phyloP scores from a whole-genome alignment of 1,140 invertebrate genomes.

The Coptotermes formosanus region DNA sequence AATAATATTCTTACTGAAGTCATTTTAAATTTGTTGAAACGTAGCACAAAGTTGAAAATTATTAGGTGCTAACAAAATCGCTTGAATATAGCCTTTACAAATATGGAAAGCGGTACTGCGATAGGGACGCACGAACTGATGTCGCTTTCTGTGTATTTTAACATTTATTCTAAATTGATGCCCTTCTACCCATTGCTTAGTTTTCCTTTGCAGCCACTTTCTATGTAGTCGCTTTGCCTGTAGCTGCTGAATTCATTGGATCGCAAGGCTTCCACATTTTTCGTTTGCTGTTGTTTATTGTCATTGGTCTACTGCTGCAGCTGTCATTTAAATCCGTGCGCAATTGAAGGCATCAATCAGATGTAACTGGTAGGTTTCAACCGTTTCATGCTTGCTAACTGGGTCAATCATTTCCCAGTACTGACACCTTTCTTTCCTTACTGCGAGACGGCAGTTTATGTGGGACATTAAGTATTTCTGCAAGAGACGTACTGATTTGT shows the following conservation, averaged over 20 bases:
- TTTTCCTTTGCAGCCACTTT: not conserved
- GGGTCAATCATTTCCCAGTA: not conserved
- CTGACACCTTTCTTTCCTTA: not conserved
- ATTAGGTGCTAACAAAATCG: no score
- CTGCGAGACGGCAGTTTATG: not conserved
- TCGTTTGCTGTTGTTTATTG: not conserved
- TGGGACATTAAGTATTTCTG: not conserved
- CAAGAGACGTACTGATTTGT: constrained; percentile 9
- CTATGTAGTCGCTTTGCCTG: not conserved
- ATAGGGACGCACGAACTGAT: no score
- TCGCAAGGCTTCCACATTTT: not conserved
- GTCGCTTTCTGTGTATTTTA: no score
- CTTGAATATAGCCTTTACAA: no score
- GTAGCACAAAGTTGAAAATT: no score
- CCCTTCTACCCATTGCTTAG: no score
- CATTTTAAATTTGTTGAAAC: no score
- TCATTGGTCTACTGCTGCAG: not conserved
- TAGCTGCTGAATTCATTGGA: not conserved
- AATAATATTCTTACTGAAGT: no score
- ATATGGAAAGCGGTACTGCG: no score
- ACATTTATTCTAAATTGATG: no score
- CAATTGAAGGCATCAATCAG: not conserved
- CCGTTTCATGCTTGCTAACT: not conserved
- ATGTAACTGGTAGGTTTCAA: not conserved
- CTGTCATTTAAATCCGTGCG: not conserved